These are phyloP conservation scores for Apamea sordens DNA, from an alignment of 2,888 invertebrate genomes.

Conservation along the genomic window DNA sequence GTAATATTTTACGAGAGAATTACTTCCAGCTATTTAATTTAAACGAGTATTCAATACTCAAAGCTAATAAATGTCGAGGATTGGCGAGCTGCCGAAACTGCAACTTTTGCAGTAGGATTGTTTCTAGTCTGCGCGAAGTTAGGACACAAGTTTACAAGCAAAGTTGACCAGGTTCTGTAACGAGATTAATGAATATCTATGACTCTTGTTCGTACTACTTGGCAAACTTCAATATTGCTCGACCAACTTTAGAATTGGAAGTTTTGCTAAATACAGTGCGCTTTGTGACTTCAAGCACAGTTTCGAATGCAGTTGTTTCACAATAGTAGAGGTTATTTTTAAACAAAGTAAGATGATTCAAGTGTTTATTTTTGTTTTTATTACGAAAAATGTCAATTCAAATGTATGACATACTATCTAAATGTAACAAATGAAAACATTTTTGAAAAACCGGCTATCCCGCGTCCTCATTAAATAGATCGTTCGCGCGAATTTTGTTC, in stretches of 20 bases:
- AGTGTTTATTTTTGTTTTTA: not conserved
- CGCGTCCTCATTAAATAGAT: not conserved
- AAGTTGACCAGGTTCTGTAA: slow-evolving; percentile 77
- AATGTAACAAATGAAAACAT: too few species aligned
- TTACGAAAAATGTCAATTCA: not conserved
- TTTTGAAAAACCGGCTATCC: not conserved
- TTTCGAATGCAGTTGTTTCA: slow-evolving; percentile 46
- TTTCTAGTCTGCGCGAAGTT: slow-evolving; percentile 62
- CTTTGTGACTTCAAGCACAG: slow-evolving; percentile 53
- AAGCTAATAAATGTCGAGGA: slow-evolving; percentile 32
- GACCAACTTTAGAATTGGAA: slow-evolving; percentile 64
- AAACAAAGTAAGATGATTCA: not conserved
- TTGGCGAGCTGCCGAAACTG: slow-evolving; percentile 65
- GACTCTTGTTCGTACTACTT: slow-evolving; percentile 74
- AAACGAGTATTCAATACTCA: slow-evolving; percentile 48
- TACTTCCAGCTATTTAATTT: slow-evolving; percentile 26
- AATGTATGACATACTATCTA: not conserved
- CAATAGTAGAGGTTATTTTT: slow-evolving; percentile 19
- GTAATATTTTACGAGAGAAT: slow-evolving; percentile 45
- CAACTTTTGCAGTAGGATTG: slow-evolving; percentile 67
- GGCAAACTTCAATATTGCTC: slow-evolving; percentile 71
- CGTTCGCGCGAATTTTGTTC: not conserved
- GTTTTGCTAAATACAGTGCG: slow-evolving; percentile 65
- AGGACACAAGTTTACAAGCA: slow-evolving; percentile 72
- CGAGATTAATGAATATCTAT: slow-evolving; percentile 82